Conservation (phyloP, 2,113 vertebrate genomes). For the Coturnix japonica region DNA sequence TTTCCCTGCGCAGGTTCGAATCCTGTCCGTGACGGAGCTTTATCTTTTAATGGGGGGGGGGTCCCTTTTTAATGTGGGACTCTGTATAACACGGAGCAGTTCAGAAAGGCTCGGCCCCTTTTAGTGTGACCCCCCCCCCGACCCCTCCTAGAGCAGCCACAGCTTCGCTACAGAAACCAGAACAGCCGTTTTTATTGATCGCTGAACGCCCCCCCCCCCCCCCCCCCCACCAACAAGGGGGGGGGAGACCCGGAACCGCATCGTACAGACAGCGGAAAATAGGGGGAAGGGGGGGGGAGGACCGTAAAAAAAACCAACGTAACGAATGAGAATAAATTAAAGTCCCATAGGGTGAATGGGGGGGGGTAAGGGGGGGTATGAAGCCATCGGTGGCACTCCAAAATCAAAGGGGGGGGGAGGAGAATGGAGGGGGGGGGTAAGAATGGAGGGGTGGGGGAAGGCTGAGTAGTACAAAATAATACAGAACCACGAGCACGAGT, state of each 20-base stretch:
- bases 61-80: too few species aligned
- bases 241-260: not conserved
- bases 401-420: not conserved
- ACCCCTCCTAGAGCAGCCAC: not conserved
- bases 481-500: conserved; percentile 52
- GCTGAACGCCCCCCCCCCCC: not conserved
- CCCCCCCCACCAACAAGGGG: too few species aligned
- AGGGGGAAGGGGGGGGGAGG: not conserved
- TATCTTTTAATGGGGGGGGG: not conserved
- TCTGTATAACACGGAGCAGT: too few species aligned
- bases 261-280: not conserved
- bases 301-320: conserved; percentile 18
- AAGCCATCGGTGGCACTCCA: not conserved
- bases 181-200: conserved; percentile 41
- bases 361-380: not conserved
- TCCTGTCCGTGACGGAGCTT: conserved; percentile 89
- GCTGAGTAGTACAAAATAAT: conserved; percentile 34
- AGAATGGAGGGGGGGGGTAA: too few species aligned
- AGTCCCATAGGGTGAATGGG: conserved; percentile 39
- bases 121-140: too few species aligned
- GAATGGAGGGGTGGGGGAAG: not conserved
- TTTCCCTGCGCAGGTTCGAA: conserved; percentile 93
- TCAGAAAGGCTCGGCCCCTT: too few species aligned
- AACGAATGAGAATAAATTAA: conserved; percentile 79
- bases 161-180: not conserved